Conservation (phyloP, 2,888 invertebrate genomes). For the Diadromus collaris region DNA sequence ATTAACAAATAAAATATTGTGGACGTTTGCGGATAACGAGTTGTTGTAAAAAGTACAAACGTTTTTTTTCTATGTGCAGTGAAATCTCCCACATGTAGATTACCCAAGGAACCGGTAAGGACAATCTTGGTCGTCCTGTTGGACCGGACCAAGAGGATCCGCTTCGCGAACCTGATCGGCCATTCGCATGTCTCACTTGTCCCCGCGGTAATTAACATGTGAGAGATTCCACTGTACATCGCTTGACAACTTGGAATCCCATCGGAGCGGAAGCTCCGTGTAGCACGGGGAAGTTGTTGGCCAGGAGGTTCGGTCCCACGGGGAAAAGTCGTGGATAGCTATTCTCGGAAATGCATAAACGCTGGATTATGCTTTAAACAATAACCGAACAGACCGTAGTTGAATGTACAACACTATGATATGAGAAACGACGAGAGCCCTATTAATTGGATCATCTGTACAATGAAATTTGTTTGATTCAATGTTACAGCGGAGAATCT, state of each 20-base stretch:
- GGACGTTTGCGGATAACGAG: too few species aligned
- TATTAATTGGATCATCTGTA: not conserved
- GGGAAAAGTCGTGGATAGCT: conserved; percentile 28
- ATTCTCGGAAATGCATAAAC: conserved; percentile 51
- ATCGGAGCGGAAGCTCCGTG: conserved; percentile 60
- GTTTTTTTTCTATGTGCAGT: too few species aligned
- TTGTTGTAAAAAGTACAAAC: too few species aligned
- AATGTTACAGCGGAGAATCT: conserved; percentile 88
- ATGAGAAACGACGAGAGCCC: conserved; percentile 7
- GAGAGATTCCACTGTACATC: conserved; percentile 46
- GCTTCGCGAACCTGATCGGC: not conserved
- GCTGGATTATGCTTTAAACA: conserved; percentile 10
- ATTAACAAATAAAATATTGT: too few species aligned
- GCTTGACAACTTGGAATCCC: conserved; percentile 72
- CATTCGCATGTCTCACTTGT: not conserved
- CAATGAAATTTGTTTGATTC: not conserved
- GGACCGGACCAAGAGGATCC: not conserved
- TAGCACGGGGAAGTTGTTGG: not conserved
- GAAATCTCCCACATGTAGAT: not conserved
- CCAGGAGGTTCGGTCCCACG: conserved; percentile 5
- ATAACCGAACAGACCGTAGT: not conserved
- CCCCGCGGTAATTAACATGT: not conserved
- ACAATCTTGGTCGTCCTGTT: not conserved
- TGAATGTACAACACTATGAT: not conserved
- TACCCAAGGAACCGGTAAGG: not conserved